Evolutionary conservation across 2,113 vertebrate genomes (phyloP).

Genomic region (Galeopterus variegatus): DNA sequence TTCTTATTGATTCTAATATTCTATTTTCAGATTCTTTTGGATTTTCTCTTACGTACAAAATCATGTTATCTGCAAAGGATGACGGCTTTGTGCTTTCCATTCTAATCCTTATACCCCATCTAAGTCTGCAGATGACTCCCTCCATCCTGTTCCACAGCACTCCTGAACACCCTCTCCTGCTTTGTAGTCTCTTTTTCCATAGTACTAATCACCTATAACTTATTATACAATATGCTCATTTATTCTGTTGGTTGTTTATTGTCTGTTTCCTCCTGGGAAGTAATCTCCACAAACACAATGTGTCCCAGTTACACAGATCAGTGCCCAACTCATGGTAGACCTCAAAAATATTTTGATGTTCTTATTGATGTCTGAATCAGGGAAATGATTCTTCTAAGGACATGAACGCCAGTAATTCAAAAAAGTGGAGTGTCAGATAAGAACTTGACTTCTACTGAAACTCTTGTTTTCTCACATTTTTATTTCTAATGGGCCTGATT

Average conservation of each 20-base stretch:
- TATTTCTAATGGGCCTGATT: background rate
- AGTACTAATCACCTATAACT: background rate
- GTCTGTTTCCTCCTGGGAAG: background rate
- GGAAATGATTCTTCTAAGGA: background rate
- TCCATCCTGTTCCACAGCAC: background rate
- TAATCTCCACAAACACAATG: background rate
- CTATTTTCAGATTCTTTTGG: background rate
- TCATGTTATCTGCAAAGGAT: background rate
- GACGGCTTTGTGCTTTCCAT: background rate
- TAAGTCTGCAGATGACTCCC: background rate
- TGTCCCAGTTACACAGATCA: background rate
- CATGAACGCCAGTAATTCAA: background rate
- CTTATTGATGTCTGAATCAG: background rate
- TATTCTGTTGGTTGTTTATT: background rate
- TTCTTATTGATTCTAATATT: background rate
- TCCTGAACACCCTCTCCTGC: background rate
- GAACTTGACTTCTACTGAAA: background rate
- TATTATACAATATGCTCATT: too few species aligned
- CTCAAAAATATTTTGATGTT: conserved; percentile 21
- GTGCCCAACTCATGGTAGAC: fast-evolving
- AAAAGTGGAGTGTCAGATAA: background rate
- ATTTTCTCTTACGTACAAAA: background rate
- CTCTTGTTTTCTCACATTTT: background rate
- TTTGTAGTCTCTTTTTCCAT: background rate
- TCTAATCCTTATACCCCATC: background rate